These are phyloP conservation scores for Neocrepidodera transversa DNA, from an alignment of 2,888 invertebrate genomes.

Conservation along the genomic window DNA sequence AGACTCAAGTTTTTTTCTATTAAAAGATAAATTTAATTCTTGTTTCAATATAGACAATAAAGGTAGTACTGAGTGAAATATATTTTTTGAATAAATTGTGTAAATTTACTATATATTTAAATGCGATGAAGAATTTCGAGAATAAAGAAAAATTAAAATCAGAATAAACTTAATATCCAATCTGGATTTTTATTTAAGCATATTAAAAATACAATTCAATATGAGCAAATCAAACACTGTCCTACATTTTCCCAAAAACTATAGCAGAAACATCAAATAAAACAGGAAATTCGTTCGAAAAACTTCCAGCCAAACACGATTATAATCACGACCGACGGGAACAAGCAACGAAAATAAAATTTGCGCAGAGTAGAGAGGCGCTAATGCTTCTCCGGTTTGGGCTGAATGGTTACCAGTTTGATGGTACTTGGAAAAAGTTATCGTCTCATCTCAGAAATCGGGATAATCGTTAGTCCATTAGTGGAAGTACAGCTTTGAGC, in stretches of 20 bases:
- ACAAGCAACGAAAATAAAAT: conserved; percentile 9
- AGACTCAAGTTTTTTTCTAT: no score
- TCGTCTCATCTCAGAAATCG: conserved; percentile 53
- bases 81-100: no score
- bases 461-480: conserved; percentile 58
- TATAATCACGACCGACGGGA: conserved; percentile 3
- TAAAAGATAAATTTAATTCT: no score
- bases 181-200: no score
- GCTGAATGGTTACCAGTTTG: conserved; percentile 7
- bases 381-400: conserved; percentile 8
- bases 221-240: not conserved
- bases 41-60: no score
- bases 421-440: conserved; percentile 50
- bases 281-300: conserved; percentile 4
- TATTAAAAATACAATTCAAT: no score
- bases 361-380: conserved; percentile 4
- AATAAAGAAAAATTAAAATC: no score
- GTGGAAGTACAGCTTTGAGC: conserved; percentile 51
- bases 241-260: not conserved
- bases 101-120: no score
- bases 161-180: no score
- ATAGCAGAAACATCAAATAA: not conserved
- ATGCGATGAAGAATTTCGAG: no score
- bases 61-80: no score
- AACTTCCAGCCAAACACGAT: conserved; percentile 4